phyloP scores from a whole-genome alignment of 1,140 invertebrate species.

The Lepidurus apus region DNA sequence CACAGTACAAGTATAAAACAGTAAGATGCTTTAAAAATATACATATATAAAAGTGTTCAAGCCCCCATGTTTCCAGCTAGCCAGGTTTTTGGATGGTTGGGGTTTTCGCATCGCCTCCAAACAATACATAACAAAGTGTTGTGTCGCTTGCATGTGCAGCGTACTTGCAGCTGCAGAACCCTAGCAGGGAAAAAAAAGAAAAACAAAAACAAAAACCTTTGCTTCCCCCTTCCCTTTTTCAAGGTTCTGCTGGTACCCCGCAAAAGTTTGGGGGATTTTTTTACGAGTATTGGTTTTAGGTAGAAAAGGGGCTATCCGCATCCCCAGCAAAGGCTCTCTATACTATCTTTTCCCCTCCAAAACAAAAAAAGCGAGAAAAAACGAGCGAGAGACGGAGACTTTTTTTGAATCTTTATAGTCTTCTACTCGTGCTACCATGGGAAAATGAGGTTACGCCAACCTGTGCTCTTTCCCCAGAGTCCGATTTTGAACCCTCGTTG shows the following conservation, averaged over 20 bases:
- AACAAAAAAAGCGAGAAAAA: not conserved
- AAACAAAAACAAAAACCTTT: not conserved
- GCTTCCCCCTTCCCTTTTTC: not conserved
- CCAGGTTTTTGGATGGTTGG: no score
- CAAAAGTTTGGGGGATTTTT: not conserved
- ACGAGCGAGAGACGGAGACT: not conserved
- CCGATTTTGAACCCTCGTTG: not conserved
- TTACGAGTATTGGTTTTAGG: not conserved
- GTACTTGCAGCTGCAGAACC: not conserved
- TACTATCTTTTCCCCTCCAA: not conserved
- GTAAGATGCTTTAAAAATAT: no score
- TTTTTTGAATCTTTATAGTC: not conserved
- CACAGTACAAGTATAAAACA: no score
- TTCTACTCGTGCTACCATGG: not conserved
- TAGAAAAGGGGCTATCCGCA: not conserved
- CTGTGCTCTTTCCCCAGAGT: not conserved
- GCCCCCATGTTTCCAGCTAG: no score
- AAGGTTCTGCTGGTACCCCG: not conserved
- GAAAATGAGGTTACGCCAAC: constrained; percentile 1
- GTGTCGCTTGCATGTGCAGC: no score
- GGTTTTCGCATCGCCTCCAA: no score
- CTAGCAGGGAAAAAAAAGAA: not conserved
- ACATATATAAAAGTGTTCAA: no score
- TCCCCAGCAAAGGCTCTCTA: not conserved
- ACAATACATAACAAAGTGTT: no score